These are phyloP conservation scores for Eristalis intricaria DNA, from an alignment of 2,888 invertebrate species.

Conservation along the genomic window DNA sequence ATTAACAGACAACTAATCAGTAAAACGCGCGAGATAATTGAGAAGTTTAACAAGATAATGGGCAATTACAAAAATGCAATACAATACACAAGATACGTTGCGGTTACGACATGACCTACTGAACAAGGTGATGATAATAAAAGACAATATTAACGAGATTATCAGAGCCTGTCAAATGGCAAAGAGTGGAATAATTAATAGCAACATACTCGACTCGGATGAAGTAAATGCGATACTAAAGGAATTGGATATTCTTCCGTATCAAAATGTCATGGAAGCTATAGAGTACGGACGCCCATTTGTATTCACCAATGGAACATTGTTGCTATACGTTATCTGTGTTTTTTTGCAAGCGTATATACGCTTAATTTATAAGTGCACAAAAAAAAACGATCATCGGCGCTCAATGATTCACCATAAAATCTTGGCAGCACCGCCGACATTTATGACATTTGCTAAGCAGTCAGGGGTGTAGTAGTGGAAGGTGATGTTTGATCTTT, in stretches of 20 bases:
- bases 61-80: conserved; percentile 17
- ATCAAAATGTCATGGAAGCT: conserved; percentile 56
- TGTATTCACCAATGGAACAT: conserved; percentile 44
- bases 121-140: conserved; percentile 15
- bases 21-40: conserved; percentile 10
- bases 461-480: too few species aligned
- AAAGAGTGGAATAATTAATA: conserved; percentile 46
- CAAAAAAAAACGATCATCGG: too few species aligned
- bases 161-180: conserved; percentile 47
- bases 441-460: too few species aligned
- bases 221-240: conserved; percentile 22
- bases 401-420: too few species aligned
- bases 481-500: too few species aligned
- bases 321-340: too few species aligned
- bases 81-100: neutral
- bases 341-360: too few species aligned
- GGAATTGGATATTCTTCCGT: conserved; percentile 55
- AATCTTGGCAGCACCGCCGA: too few species aligned
- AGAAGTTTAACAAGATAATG: conserved; percentile 22
- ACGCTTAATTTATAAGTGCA: too few species aligned
- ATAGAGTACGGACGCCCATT: conserved; percentile 51
- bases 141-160: conserved; percentile 50
- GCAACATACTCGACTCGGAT: conserved; percentile 31
- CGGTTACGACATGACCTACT: conserved; percentile 17
- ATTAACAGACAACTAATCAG: conserved; percentile 33